A percentile compares a stretch with the other conserved stretches of the same genome.
Conservation (phyloP, 1,140 invertebrate genomes). For the fruit fly (Drosophila melanogaster) region DNA sequence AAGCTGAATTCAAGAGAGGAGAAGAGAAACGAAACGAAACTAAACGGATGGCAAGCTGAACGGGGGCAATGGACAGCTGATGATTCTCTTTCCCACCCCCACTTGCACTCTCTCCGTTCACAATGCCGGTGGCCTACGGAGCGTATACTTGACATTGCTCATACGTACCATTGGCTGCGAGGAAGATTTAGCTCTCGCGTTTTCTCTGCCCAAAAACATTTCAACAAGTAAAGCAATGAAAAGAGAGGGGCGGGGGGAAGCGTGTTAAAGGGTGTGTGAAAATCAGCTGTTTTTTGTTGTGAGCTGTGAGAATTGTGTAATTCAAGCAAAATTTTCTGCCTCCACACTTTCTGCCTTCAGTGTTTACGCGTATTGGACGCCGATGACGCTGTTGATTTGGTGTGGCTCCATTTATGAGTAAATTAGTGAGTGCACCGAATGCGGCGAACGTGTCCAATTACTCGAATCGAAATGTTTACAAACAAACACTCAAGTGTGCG, state of each 20-base stretch:
- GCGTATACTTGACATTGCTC: conserved; percentile 65
- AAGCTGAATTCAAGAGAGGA: conserved; percentile 1
- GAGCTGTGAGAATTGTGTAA: conserved; percentile 57
- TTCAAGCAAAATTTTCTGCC: conserved; percentile 26
- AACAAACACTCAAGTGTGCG: conserved; percentile 49
- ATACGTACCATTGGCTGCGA: conserved; percentile 12
- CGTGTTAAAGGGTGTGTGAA: conserved; percentile 5
- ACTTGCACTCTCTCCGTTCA: conserved; percentile 8
- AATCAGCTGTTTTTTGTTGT: conserved; percentile 80
- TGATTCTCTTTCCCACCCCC: conserved; percentile 27
- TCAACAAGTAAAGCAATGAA: conserved; percentile 41
- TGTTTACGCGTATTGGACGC: conserved; percentile 13
- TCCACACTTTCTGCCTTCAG: background rate
- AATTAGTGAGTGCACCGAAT: conserved; percentile 39
- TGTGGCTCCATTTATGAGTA: conserved; percentile 36
- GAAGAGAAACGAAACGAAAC: background rate
- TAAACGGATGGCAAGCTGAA: conserved; percentile 12
- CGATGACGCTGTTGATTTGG: conserved; percentile 32
- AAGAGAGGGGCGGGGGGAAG: too few species aligned
- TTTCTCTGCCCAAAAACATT: conserved; percentile 21
- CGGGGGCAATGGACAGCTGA: conserved; percentile 76
- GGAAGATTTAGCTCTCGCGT: conserved; percentile 8
- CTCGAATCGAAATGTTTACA: conserved; percentile 64
- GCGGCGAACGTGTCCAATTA: conserved; percentile 59
- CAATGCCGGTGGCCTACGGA: conserved; percentile 18